phyloP scores from a whole-genome alignment of 2,113 vertebrate species.

The Bubo bubo region DNA sequence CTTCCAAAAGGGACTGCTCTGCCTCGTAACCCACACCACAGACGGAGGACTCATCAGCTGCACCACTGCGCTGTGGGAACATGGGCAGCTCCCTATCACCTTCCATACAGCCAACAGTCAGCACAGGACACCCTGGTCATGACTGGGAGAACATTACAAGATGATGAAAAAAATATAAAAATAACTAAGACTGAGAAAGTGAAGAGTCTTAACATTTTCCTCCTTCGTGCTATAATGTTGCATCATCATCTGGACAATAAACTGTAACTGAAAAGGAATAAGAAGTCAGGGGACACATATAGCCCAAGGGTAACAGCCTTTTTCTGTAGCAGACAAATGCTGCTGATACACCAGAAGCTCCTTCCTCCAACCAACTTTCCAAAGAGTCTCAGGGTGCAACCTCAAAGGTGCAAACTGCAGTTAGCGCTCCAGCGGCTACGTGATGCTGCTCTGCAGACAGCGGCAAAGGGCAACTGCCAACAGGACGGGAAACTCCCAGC shows the following conservation, averaged over 20 bases:
- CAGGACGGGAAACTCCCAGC: background rate
- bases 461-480: background rate
- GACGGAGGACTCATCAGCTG: background rate
- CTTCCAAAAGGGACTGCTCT: background rate
- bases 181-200: background rate
- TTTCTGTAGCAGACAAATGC: background rate
- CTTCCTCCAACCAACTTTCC: background rate
- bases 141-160: background rate
- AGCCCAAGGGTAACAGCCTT: background rate
- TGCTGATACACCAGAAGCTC: background rate
- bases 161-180: background rate
- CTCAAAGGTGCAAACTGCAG: background rate
- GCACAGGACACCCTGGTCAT: background rate
- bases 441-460: background rate
- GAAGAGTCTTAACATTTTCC: background rate
- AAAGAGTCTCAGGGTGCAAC: background rate
- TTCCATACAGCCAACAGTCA: background rate
- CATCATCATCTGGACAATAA: background rate
- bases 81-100: background rate
- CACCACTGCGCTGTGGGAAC: background rate
- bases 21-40: background rate
- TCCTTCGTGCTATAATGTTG: background rate
- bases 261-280: background rate
- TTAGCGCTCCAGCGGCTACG: background rate
- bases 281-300: background rate